phyloP scores from a whole-genome alignment of 2,797 vertebrate species.

The Anomalospiza imberbis region DNA sequence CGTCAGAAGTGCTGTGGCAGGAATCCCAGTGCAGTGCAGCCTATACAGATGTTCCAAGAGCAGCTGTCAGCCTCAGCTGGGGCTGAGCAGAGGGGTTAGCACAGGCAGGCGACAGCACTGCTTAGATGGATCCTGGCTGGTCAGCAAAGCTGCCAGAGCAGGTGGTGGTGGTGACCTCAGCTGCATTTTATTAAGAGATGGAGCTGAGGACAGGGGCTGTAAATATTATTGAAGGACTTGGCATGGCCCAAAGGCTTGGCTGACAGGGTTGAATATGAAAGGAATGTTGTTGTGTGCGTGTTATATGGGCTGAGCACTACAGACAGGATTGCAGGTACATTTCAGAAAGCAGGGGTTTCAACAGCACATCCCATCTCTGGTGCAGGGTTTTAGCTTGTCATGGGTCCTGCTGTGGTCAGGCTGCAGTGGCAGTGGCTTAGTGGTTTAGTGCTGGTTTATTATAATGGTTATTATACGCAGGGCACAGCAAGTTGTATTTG shows the following conservation, averaged over 20 bases:
- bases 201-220: background rate
- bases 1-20: background rate
- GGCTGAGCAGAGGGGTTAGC: background rate
- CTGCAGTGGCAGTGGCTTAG: background rate
- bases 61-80: background rate
- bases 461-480: background rate
- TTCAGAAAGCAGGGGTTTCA: background rate
- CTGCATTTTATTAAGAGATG: background rate
- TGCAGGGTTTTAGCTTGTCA: background rate
- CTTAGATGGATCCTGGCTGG: background rate
- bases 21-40: background rate
- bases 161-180: background rate
- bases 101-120: background rate
- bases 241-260: background rate
- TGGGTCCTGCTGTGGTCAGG: background rate
- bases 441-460: background rate
- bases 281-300: fast-evolving
- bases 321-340: background rate
- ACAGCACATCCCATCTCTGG: background rate
- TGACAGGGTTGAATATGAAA: background rate
- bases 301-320: background rate
- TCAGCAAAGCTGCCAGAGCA: background rate
- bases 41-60: background rate
- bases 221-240: background rate
- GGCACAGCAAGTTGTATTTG: background rate